Conservation (phyloP, 2,888 invertebrate genomes). For the Autographa gamma region DNA sequence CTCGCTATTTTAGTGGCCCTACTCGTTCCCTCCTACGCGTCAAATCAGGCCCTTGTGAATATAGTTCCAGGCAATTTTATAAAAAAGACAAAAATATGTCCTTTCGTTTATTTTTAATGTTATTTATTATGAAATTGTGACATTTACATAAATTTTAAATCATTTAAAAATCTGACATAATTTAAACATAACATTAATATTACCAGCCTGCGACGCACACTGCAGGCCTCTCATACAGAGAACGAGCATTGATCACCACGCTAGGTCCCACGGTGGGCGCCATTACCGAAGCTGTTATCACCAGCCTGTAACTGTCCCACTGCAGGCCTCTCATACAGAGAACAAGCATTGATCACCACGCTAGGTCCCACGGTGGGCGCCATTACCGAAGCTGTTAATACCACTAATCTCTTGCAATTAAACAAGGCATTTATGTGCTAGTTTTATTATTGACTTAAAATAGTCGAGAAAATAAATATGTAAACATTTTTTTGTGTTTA, state of each 20-base stretch:
- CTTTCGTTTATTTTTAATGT: not conserved
- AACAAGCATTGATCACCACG: not conserved
- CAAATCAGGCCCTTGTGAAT: slow-evolving; percentile 25
- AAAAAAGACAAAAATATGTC: slow-evolving; percentile 19
- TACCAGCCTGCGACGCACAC: not conserved
- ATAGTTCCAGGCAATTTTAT: slow-evolving; percentile 21
- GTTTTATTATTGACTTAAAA: too few species aligned
- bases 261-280: not conserved
- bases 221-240: too few species aligned
- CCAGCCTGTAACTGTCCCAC: too few species aligned
- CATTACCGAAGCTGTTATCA: not conserved
- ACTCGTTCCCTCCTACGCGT: slow-evolving; percentile 9
- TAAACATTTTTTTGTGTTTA: too few species aligned
- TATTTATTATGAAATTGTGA: not conserved
- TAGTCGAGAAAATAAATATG: too few species aligned
- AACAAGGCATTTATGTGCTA: too few species aligned
- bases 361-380: not conserved
- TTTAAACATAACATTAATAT: not conserved
- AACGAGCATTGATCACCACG: not conserved
- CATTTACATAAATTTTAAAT: not conserved
- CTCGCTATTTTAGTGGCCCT: slow-evolving; percentile 14
- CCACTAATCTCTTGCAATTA: too few species aligned
- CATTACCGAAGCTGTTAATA: not conserved
- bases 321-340: too few species aligned
- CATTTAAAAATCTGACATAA: not conserved